A percentile compares a stretch with the other conserved stretches of the same genome.
Evolutionary conservation across 2,888 invertebrate genomes (phyloP).

Genomic region (Ophion obscuratus): DNA sequence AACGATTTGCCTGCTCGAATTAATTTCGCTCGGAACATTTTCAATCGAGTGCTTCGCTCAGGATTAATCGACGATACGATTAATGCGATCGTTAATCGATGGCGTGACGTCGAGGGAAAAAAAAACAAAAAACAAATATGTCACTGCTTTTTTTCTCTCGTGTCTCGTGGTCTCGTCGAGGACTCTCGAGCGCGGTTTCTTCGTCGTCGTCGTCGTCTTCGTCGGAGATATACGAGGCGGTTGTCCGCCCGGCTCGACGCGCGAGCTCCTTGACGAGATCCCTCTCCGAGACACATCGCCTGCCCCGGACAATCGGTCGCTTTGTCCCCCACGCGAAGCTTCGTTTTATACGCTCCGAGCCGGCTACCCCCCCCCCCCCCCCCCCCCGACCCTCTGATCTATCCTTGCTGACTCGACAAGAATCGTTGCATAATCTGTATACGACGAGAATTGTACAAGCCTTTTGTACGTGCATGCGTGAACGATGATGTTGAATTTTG

Average conservation of each 20-base stretch:
- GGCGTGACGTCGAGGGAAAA: not conserved
- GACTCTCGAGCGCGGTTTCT: slow-evolving; percentile 5
- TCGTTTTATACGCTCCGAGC: slow-evolving; percentile 39
- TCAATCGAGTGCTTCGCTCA: slow-evolving; percentile 6
- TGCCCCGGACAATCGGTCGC: slow-evolving; percentile 50
- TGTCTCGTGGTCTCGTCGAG: not conserved
- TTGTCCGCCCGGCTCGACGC: not conserved
- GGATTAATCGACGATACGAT: slow-evolving; percentile 12
- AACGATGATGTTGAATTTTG: not conserved
- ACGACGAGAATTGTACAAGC: slow-evolving; percentile 19
- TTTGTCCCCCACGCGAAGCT: slow-evolving; percentile 42
- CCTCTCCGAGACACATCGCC: slow-evolving; percentile 33
- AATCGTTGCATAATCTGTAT: slow-evolving; percentile 61
- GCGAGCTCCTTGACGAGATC: not conserved
- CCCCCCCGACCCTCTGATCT: too few relatives aligned
- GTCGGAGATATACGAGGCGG: slow-evolving; percentile 14
- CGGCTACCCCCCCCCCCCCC: not conserved
- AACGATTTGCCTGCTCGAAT: not conserved
- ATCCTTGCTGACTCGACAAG: slow-evolving; percentile 56
- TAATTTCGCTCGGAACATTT: not conserved
- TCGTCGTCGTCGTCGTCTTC: slow-evolving; percentile 5
- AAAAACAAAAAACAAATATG: slow-evolving; percentile 17
- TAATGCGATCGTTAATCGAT: slow-evolving; percentile 12
- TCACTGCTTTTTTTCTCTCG: slow-evolving; percentile 1
- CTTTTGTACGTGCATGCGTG: slow-evolving; percentile 17